These are phyloP conservation scores for Hypomesus transpacificus DNA, from an alignment of 2,113 vertebrate genomes.

Conservation along the genomic window DNA sequence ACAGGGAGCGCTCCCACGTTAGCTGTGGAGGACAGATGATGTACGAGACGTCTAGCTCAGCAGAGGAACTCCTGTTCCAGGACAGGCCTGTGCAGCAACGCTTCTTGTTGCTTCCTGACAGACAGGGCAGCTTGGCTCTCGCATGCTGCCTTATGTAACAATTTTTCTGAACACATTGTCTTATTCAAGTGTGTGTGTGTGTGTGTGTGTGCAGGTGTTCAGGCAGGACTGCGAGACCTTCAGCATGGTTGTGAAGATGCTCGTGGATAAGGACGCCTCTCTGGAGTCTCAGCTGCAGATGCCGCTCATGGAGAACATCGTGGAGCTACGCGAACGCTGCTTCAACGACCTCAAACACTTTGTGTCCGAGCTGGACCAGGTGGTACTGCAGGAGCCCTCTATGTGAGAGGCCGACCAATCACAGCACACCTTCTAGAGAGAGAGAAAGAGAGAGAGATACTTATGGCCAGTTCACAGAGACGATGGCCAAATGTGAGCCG, in stretches of 20 bases:
- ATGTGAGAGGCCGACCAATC: slow-evolving; percentile 36
- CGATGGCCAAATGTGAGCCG: too few species aligned
- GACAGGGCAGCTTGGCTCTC: background rate
- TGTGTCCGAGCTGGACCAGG: slow-evolving; percentile 86
- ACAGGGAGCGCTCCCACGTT: too few species aligned
- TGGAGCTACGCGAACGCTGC: slow-evolving; percentile 95
- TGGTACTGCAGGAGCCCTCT: slow-evolving; percentile 60
- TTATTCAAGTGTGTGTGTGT: slow-evolving; percentile 4
- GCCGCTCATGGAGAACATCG: slow-evolving; percentile 90
- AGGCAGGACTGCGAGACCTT: slow-evolving; percentile 97
- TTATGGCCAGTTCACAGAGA: background rate
- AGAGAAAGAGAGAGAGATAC: too few species aligned
- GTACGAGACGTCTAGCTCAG: too few species aligned
- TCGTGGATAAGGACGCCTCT: slow-evolving; percentile 92
- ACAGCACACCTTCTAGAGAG: background rate
- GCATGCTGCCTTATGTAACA: background rate
- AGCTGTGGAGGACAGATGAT: too few species aligned
- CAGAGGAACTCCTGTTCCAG: too few species aligned
- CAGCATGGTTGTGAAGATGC: slow-evolving; percentile 98
- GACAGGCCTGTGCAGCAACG: too few species aligned
- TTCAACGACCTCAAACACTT: slow-evolving; percentile 92
- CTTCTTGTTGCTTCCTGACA: background rate
- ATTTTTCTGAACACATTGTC: background rate
- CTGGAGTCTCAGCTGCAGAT: slow-evolving; percentile 93
- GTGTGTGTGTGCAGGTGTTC: slow-evolving; percentile 78